phyloP scores from a whole-genome alignment of 64 coral and sea anemone species.

The Exaiptasia diaphana region DNA sequence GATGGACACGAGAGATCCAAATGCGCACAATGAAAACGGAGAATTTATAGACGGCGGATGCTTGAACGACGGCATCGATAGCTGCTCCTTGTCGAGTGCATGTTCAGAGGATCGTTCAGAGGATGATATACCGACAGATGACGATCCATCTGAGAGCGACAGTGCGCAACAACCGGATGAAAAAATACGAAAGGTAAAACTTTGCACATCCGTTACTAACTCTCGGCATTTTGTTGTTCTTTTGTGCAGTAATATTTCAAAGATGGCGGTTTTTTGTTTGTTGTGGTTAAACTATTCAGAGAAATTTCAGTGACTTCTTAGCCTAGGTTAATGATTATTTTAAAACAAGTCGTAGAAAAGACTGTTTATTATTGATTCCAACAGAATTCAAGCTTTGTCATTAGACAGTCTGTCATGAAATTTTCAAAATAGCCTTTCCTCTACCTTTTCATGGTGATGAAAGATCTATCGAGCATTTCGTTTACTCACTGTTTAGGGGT shows the following conservation, averaged over 20 bases:
- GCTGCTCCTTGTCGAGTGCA: conserved; percentile 30
- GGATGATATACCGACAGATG: conserved; percentile 49
- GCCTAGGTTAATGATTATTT: background rate
- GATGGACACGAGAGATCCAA: background rate
- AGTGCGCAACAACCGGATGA: conserved; percentile 30
- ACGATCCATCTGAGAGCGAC: conserved; percentile 57
- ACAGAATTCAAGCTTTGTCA: too few relatives aligned
- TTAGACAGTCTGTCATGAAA: too few relatives aligned
- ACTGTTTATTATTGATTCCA: too few relatives aligned
- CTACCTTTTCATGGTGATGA: conserved; percentile 7
- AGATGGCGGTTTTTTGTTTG: background rate
- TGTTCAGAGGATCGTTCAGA: conserved; percentile 42
- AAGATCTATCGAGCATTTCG: background rate
- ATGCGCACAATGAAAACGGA: background rate
- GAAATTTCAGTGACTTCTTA: background rate
- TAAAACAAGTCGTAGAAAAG: too few relatives aligned
- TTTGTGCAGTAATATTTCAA: background rate
- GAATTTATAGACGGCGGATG: background rate
- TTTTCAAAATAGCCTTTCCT: too few relatives aligned
- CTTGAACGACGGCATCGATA: conserved; percentile 4
- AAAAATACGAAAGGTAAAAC: conserved; percentile 40
- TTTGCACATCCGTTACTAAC: background rate
- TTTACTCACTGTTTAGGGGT: background rate
- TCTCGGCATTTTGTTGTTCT: background rate
- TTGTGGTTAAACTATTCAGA: background rate